Conservation (phyloP, 2,797 vertebrate genomes). For the Hafferia zeledoni region DNA sequence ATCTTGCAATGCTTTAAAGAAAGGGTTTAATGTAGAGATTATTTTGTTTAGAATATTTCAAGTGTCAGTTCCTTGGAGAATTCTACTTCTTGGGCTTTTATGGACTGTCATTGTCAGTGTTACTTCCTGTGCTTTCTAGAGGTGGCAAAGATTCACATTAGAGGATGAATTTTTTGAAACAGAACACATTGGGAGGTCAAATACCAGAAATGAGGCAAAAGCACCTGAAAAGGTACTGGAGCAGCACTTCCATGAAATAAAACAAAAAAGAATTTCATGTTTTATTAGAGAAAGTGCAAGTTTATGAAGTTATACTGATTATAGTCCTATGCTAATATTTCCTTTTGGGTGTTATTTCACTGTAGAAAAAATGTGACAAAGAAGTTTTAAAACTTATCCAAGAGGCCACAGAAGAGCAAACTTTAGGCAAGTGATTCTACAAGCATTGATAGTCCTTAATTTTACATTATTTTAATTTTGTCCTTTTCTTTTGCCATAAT, state of each 20-base stretch:
- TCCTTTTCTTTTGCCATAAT: neutral
- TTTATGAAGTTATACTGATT: neutral
- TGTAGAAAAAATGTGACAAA: slow-evolving; percentile 70
- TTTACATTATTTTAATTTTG: neutral
- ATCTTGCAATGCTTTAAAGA: neutral
- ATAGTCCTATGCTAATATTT: neutral
- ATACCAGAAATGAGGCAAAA: slow-evolving; percentile 10
- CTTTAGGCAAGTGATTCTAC: slow-evolving; percentile 74
- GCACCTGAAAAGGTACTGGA: slow-evolving; percentile 22
- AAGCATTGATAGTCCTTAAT: neutral
- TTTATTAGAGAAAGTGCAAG: neutral
- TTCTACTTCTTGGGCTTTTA: neutral
- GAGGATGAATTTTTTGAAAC: neutral
- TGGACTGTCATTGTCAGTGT: neutral
- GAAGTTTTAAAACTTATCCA: slow-evolving; percentile 56
- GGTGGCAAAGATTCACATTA: neutral
- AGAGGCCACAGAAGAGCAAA: slow-evolving; percentile 57
- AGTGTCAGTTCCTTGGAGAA: neutral
- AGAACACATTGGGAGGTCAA: neutral
- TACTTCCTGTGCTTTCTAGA: neutral
- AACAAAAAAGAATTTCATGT: neutral
- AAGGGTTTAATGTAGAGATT: neutral
- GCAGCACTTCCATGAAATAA: neutral
- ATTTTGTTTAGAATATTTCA: neutral
- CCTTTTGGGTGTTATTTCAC: neutral